Conservation (phyloP, 2,888 invertebrate species). For the Bombylius discolor region DNA sequence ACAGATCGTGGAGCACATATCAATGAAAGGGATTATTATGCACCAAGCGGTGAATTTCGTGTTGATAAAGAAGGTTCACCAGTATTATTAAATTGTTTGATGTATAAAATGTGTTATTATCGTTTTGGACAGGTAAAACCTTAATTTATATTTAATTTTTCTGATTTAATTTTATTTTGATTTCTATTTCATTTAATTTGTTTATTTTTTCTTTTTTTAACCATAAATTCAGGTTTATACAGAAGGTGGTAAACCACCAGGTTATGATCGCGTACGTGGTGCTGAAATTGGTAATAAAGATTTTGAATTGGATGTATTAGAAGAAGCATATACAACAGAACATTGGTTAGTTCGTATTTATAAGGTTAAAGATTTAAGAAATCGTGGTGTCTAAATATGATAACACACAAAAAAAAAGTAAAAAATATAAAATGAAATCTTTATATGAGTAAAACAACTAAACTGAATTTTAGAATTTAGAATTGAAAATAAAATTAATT, state of each 20-base stretch:
- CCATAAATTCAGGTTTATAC: constrained; percentile 63
- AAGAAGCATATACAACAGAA: constrained; percentile 98
- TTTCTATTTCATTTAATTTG: not conserved
- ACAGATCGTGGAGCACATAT: constrained; percentile 91
- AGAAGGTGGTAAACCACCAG: constrained; percentile 88
- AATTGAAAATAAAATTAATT: no score
- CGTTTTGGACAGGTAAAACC: constrained; percentile 64
- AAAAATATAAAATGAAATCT: no score
- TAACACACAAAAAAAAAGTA: not conserved
- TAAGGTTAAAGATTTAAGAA: constrained; percentile 89
- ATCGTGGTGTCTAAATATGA: constrained; percentile 57
- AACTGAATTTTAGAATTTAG: no score
- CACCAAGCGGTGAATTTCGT: constrained; percentile 87
- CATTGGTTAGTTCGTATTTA: constrained; percentile 98
- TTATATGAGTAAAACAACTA: no score
- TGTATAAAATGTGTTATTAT: constrained; percentile 99
- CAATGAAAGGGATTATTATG: constrained; percentile 94
- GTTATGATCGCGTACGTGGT: constrained; percentile 89
- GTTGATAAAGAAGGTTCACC: constrained; percentile 90
- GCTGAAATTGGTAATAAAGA: constrained; percentile 99
- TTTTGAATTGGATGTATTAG: constrained; percentile 93
- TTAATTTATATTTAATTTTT: not conserved
- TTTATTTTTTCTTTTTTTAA: not conserved
- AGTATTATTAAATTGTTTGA: constrained; percentile 86
- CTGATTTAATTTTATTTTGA: not conserved